Evolutionary conservation across 2,888 invertebrate genomes (phyloP).

Genomic region (Serrognathus titanus): DNA sequence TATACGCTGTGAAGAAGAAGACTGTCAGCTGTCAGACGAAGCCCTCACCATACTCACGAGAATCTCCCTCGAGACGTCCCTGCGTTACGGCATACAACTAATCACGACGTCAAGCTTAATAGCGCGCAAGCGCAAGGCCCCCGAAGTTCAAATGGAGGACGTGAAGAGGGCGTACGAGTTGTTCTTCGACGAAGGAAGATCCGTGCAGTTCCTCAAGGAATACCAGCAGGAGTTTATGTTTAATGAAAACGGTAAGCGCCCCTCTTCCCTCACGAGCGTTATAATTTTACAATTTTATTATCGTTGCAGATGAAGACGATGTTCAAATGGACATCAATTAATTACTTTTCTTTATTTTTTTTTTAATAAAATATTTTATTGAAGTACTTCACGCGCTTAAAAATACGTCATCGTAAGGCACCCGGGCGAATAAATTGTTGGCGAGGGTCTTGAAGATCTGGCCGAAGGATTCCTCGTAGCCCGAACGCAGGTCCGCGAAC

Average conservation of each 20-base stretch:
- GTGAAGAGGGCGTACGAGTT: conserved; percentile 92
- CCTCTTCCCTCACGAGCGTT: too few species aligned
- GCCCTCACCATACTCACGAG: conserved; percentile 88
- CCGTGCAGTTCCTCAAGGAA: conserved; percentile 89
- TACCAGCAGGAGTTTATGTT: conserved; percentile 97
- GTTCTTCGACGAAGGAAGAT: conserved; percentile 91
- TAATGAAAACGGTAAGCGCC: conserved; percentile 51
- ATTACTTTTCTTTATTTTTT: not conserved
- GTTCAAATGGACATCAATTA: conserved; percentile 11
- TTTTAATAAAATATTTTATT: not conserved
- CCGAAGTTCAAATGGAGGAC: conserved; percentile 82
- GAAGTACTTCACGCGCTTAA: not conserved
- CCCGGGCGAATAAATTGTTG: conserved; percentile 62
- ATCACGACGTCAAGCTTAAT: conserved; percentile 95
- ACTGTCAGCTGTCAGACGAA: conserved; percentile 90
- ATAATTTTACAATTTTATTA: too few species aligned
- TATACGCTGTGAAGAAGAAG: conserved; percentile 92
- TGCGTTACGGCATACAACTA: conserved; percentile 96
- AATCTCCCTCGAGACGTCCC: conserved; percentile 88
- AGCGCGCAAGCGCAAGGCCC: conserved; percentile 82
- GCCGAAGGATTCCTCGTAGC: conserved; percentile 64
- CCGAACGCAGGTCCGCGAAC: conserved; percentile 52
- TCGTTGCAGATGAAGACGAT: conserved; percentile 8
- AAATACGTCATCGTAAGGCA: conserved; percentile 49
- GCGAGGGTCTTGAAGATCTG: conserved; percentile 60